These are phyloP conservation scores for Subacronicta megacephala DNA, from an alignment of 2,888 invertebrate species.

Conservation along the genomic window DNA sequence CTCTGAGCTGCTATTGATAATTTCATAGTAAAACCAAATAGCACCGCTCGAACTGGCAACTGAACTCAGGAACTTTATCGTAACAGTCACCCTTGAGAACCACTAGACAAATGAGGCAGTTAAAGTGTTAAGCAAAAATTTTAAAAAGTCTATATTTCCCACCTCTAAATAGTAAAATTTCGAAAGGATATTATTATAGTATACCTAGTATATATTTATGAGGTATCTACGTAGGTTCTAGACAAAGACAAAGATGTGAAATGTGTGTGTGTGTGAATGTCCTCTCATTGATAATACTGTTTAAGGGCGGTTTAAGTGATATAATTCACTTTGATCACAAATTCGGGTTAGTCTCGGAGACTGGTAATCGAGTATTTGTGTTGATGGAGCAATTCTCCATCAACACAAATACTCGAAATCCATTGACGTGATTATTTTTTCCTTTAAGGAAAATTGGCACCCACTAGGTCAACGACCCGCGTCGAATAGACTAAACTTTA, in stretches of 20 bases:
- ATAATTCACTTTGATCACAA: constrained; percentile 41
- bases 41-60: too few species aligned
- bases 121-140: too few species aligned
- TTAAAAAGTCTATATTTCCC: background rate
- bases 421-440: constrained; percentile 8
- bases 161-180: background rate
- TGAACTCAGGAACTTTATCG: too few species aligned
- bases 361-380: too few species aligned
- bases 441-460: background rate
- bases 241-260: too few species aligned
- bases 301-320: constrained; percentile 19
- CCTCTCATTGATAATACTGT: constrained; percentile 9
- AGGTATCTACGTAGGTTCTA: constrained; percentile 1
- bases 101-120: too few species aligned
- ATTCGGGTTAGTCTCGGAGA: constrained; percentile 19
- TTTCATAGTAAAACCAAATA: too few species aligned
- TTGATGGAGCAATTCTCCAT: too few species aligned
- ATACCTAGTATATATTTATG: constrained; percentile 8
- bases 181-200: too few species aligned
- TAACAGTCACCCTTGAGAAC: too few species aligned
- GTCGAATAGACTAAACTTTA: background rate
- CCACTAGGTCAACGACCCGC: background rate
- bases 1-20: too few species aligned
- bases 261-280: too few species aligned
- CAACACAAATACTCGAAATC: constrained; percentile 25